Evolutionary conservation across 2,113 vertebrate genomes (phyloP), one percentile per base, ranked within the genome.

Genomic region (Galeopterus variegatus): DNA sequence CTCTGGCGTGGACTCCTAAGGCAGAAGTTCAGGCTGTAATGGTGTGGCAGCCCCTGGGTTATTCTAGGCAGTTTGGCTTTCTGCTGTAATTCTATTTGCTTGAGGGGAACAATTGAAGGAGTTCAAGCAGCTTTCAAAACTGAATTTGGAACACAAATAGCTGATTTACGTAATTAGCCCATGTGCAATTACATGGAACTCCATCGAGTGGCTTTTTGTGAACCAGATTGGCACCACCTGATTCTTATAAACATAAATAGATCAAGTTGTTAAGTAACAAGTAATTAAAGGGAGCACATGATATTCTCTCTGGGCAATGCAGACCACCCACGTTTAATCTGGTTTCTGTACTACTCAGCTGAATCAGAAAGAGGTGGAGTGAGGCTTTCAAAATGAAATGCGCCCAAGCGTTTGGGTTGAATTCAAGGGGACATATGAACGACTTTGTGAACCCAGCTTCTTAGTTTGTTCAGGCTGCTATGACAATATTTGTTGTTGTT

Each of bases 171-270:
- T 90, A 93, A 95, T 96, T 93, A 89, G 67, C 92, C 85, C 65
- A 8, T 65, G 92, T 95, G 87, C 92, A 90, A 79, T 95, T 95
- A 89, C 93, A 96, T 58, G 94, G 95, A 84, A 45, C 45, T 75
- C 85, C 69, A 70, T 92, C 94, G 58, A 95, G 79, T 75, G 95
- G 89, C 83, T 93, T 92, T 88, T 73, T 94, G 17, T 86, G 90
- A 88, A 96, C 92, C 89, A 96, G 97, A 97, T 90, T 86, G 79
- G 92, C 58, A 96, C 86, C 94, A 90, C 95, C 96, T 87, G 89
- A 96, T 97, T 92, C 96, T 86, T 93, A 93, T 85, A 88, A 97
- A 93, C 92, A 96, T 86, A 96, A 98, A 97, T 93, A 98, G 92
- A 97, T 92, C 93, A 76, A 88, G 92, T 94, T 80, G 84, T 98